phyloP scores from a whole-genome alignment of 1,140 invertebrate genomes.

The Achroia grisella region DNA sequence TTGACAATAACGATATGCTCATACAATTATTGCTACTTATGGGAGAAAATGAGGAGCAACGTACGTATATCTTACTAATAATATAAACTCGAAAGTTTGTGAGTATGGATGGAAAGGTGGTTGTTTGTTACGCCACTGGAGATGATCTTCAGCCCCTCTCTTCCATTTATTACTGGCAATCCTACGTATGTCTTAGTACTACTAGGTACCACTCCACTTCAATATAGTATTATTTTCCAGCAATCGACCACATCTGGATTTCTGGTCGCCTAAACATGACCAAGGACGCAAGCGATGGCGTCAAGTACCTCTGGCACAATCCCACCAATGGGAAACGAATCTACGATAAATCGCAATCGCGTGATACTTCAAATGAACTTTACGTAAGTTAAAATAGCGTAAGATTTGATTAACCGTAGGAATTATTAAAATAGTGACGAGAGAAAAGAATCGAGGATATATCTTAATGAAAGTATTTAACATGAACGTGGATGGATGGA shows the following conservation, averaged over 20 bases:
- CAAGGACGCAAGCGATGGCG: constrained; percentile 29
- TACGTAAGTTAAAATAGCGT: constrained; percentile 33
- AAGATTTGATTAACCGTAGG: too few relatives aligned
- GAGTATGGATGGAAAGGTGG: too few relatives aligned
- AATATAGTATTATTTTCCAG: constrained; percentile 19
- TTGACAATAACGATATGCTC: constrained; percentile 44
- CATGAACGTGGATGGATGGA: too few relatives aligned
- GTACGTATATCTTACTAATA: constrained; percentile 25
- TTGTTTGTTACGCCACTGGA: too few relatives aligned
- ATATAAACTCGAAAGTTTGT: too few relatives aligned
- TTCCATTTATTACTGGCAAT: too few relatives aligned
- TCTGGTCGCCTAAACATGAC: constrained; percentile 47
- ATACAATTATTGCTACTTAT: constrained; percentile 48
- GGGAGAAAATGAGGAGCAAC: constrained; percentile 58
- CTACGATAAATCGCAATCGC: constrained; percentile 22
- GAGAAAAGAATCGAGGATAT: too few relatives aligned
- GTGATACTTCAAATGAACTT: constrained; percentile 9
- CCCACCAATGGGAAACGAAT: constrained; percentile 32
- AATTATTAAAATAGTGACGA: too few relatives aligned
- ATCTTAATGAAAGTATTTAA: too few relatives aligned
- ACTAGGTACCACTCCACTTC: too few relatives aligned
- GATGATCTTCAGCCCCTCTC: too few relatives aligned
- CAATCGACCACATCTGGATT: constrained; percentile 48
- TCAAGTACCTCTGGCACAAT: constrained; percentile 41
- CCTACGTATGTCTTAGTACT: too few relatives aligned